Evolutionary conservation across 2,113 vertebrate genomes (phyloP).

Genomic region (Chlamydotis undulata): DNA sequence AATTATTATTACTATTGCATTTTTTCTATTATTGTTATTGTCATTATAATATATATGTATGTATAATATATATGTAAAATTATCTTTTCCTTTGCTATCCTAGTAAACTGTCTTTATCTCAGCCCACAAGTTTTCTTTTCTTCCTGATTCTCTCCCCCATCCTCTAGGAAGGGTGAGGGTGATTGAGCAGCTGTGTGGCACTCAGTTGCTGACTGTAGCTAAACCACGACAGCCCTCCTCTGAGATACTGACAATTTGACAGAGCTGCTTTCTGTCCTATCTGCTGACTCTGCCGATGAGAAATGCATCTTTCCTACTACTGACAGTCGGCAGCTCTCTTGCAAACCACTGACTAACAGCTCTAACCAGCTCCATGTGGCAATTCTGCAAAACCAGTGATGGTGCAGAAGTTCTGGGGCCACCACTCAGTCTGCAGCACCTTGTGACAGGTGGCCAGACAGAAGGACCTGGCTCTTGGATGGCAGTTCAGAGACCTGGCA

Average conservation of each 20-base stretch:
- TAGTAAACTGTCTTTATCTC: too few species aligned
- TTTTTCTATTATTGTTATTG: too few species aligned
- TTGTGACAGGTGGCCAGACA: conserved; percentile 34
- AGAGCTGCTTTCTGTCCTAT: background rate
- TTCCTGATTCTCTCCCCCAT: too few species aligned
- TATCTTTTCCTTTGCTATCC: too few species aligned
- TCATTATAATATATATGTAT: too few species aligned
- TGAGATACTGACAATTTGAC: background rate
- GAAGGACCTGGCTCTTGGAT: background rate
- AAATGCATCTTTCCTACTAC: background rate
- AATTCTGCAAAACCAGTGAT: background rate
- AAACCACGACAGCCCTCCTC: background rate
- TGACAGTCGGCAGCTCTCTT: background rate
- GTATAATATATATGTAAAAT: too few species aligned
- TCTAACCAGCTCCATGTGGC: background rate
- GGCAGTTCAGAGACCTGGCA: background rate
- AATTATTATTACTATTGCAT: too few species aligned
- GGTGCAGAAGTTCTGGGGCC: background rate
- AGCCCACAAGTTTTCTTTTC: too few species aligned
- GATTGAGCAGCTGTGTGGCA: too few species aligned
- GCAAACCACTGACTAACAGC: background rate
- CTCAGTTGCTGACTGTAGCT: too few species aligned
- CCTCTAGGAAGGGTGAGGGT: too few species aligned
- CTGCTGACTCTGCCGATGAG: background rate
- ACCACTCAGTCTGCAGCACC: background rate